Base-by-base conservation (phyloP, 2,113 vertebrate species). In the Colistium nudipinnis region DNA sequence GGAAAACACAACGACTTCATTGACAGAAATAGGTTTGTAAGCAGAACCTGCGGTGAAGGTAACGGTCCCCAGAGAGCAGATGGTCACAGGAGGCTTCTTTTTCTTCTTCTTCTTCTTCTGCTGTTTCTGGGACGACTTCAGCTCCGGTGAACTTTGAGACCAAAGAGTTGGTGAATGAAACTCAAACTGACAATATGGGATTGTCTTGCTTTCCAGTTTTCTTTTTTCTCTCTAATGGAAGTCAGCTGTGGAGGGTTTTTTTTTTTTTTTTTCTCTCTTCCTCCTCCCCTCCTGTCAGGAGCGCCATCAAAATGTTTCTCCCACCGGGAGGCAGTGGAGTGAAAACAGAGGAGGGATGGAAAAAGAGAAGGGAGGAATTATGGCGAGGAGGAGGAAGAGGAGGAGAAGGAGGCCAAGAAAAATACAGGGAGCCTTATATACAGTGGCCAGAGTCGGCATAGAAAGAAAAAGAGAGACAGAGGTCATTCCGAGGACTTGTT, bases 171-270 rank as follows among this genome's bases (percentile, higher is more conserved):
- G 10, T 41, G 61, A 59, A 54, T 44, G 82, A 84, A 90, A 82
- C 84, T 70, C 67, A 85, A 89, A 73, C 90, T 90, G 90, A 91
- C 89, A 89, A 83, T 74, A 72, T 62, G 49, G 35, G 69, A 83
- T 55, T 90, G 80, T 86, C 84, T 86, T 49, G 70, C 65, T 61
- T 81, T 74, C 77, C 81, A 82, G 72, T 87, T 91, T 76, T 85
- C 11, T 44, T 74, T 87, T 91, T 76, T 85, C 11, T 44, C 76
- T 74, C 52, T 91, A 93, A 93, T 83, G 87, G 76, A 91, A 90
- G 80, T 93, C 92, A 92, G 92, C 90, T 95, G 93, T 83, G 74
- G 43, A 55, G 43, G n/a, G 70, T 52, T 66, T 84, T 87, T n/a
- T n/a, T n/a, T n/a, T n/a, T n/a, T n/a, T n/a, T n/a, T n/a, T n/a